phyloP scores from a whole-genome alignment of 2,797 vertebrate genomes.

The Semotilus atromaculatus region DNA sequence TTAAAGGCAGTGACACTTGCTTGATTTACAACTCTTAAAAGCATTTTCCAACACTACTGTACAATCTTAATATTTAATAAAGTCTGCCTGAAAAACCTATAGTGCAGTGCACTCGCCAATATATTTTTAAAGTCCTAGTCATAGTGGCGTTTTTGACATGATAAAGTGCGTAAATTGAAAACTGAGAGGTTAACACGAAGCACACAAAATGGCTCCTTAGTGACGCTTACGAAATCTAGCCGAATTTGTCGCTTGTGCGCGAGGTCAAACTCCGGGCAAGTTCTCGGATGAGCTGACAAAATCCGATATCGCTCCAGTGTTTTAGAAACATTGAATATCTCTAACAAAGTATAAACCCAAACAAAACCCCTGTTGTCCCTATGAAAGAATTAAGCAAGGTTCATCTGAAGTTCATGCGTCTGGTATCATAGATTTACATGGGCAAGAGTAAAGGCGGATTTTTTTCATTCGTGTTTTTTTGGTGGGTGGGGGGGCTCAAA shows the following conservation, averaged over 20 bases:
- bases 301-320: not conserved
- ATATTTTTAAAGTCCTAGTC: not conserved
- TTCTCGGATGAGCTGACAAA: conserved; percentile 47
- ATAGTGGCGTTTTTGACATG: not conserved
- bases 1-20: conserved; percentile 73
- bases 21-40: conserved; percentile 61
- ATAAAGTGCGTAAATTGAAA: not conserved
- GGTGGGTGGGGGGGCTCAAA: conserved; percentile 27
- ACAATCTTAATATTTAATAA: conserved; percentile 70
- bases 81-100: not conserved
- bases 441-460: not conserved
- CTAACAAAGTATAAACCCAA: conserved; percentile 12
- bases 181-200: not conserved
- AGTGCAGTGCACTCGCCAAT: not conserved
- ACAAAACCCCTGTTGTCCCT: not conserved
- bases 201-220: not conserved
- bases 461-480: conserved; percentile 25
- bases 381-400: conserved; percentile 57
- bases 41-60: conserved; percentile 63
- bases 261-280: conserved; percentile 62
- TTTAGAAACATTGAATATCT: not conserved
- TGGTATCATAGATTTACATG: not conserved
- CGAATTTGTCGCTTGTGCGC: not conserved
- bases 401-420: conserved; percentile 74
- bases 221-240: not conserved